Conservation (phyloP, 2,113 vertebrate genomes). For the Apistogramma diplotaenia region DNA sequence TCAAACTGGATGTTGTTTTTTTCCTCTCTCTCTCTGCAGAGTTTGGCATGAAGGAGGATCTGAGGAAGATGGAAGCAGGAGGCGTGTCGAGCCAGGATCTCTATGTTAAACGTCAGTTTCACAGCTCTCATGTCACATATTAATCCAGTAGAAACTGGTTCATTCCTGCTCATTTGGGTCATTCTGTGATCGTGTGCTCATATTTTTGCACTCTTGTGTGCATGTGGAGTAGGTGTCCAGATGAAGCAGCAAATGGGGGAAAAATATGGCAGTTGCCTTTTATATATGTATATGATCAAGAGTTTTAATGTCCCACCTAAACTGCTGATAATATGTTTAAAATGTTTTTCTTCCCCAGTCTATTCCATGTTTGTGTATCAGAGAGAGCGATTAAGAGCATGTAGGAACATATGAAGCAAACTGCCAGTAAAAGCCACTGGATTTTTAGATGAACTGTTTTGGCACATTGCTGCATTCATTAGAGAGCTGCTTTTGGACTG, state of each 20-base stretch:
- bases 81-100: conserved; percentile 90
- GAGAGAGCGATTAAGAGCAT: not conserved
- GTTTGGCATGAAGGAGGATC: conserved; percentile 90
- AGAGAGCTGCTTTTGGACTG: conserved; percentile 5
- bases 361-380: not conserved
- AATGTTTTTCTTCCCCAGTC: not conserved
- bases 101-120: conserved; percentile 92
- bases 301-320: not conserved
- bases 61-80: conserved; percentile 87
- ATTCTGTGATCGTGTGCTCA: not conserved
- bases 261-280: not conserved
- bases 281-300: not conserved
- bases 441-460: not conserved
- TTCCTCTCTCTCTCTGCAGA: conserved; percentile 77
- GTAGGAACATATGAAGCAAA: not conserved
- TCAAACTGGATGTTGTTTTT: not conserved
- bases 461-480: not conserved
- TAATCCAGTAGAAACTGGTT: not conserved
- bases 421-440: not conserved
- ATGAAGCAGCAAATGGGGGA: not conserved
- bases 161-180: not conserved
- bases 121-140: not conserved
- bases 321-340: not conserved
- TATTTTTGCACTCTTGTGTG: not conserved
- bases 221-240: not conserved